A percentile compares a stretch with the other conserved stretches of the same genome.
These are phyloP conservation scores for Eurytoma adleriae DNA, from an alignment of 2,888 invertebrate species.

Conservation along the genomic window DNA sequence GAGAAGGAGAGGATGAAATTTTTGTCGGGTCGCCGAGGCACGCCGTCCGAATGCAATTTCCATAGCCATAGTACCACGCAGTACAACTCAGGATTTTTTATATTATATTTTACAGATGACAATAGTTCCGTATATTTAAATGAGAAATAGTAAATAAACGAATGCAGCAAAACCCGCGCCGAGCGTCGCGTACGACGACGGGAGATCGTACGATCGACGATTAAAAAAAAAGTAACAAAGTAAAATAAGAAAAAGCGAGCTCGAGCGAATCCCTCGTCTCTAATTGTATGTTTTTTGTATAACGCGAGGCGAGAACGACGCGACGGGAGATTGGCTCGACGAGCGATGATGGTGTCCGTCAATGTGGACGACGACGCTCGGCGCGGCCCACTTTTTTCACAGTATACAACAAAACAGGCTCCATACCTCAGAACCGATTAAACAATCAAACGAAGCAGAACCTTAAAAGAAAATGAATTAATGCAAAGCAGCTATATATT, in stretches of 20 bases:
- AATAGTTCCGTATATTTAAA: constrained; percentile 74
- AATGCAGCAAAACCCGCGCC: constrained; percentile 47
- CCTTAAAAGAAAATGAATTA: constrained; percentile 34
- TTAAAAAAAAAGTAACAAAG: no score
- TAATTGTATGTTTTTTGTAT: constrained; percentile 27
- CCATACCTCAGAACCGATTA: constrained; percentile 72
- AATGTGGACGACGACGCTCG: constrained; percentile 3
- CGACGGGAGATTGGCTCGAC: constrained; percentile 6
- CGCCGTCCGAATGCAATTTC: constrained; percentile 64
- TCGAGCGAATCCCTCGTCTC: constrained; percentile 3
- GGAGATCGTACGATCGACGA: neutral
- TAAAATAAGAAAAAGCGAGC: neutral
- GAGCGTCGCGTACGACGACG: neutral
- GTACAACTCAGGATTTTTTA: constrained; percentile 77
- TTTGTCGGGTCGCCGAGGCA: neutral
- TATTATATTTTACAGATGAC: constrained; percentile 77
- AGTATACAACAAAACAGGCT: constrained; percentile 68
- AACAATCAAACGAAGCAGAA: constrained; percentile 72
- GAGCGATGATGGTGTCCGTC: constrained; percentile 11
- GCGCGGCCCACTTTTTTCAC: constrained; percentile 48
- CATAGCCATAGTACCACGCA: constrained; percentile 76
- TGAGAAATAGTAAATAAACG: constrained; percentile 13
- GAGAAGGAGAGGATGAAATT: constrained; percentile 2
- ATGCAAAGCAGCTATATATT: constrained; percentile 74
- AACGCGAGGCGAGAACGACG: neutral